phyloP scores from a whole-genome alignment of 2,888 invertebrate genomes.

The Microctonus brassicae region DNA sequence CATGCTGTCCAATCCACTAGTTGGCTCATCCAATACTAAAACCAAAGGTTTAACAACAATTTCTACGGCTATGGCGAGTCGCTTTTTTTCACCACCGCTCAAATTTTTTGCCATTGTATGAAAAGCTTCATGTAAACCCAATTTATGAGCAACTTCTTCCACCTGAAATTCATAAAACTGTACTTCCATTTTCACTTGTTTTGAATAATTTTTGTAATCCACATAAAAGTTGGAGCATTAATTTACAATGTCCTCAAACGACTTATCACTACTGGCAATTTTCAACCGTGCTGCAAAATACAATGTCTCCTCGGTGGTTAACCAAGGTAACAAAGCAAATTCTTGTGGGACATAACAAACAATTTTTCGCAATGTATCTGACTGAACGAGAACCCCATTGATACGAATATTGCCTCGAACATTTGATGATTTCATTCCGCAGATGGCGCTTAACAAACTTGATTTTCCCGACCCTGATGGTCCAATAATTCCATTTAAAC shows the following conservation, averaged over 20 bases:
- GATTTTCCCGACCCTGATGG: slow-evolving; percentile 85
- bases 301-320: slow-evolving; percentile 74
- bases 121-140: slow-evolving; percentile 71
- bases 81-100: slow-evolving; percentile 75
- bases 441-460: slow-evolving; percentile 80
- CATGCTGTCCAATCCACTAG: slow-evolving; percentile 76
- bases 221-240: not conserved
- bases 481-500: slow-evolving; percentile 77
- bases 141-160: slow-evolving; percentile 71
- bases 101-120: slow-evolving; percentile 71
- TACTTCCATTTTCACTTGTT: too few relatives aligned
- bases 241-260: slow-evolving; percentile 16
- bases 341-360: slow-evolving; percentile 80
- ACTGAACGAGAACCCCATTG: slow-evolving; percentile 77
- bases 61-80: slow-evolving; percentile 75
- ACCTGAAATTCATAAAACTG: slow-evolving; percentile 63
- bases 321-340: slow-evolving; percentile 71
- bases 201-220: not conserved
- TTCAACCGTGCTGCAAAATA: slow-evolving; percentile 74
- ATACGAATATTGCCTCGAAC: slow-evolving; percentile 76
- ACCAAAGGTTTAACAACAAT: slow-evolving; percentile 75
- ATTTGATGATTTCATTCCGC: slow-evolving; percentile 73
- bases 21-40: slow-evolving; percentile 76
- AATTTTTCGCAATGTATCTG: slow-evolving; percentile 78
- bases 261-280: slow-evolving; percentile 12